Conservation (phyloP, 1,140 invertebrate species). For the Subanguina moxae region DNA sequence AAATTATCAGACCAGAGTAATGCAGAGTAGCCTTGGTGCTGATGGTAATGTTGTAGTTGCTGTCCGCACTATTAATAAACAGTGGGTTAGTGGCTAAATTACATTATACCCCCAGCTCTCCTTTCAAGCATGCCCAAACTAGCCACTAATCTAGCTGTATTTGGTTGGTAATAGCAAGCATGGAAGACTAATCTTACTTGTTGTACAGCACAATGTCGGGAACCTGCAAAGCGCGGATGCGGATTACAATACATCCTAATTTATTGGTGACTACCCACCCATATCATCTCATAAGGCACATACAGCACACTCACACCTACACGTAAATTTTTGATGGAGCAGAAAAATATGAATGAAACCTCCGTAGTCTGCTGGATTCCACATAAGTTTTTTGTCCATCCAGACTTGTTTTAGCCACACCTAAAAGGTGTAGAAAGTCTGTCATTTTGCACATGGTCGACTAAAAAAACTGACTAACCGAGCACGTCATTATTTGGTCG, state of each 20-base stretch:
- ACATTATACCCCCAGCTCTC: too few relatives aligned
- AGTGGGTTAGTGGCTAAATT: too few relatives aligned
- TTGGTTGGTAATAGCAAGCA: conserved; percentile 30
- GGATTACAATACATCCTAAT: background rate
- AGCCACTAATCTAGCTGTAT: background rate
- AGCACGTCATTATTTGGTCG: conserved; percentile 89
- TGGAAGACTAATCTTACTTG: conserved; percentile 63
- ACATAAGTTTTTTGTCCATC: conserved; percentile 91
- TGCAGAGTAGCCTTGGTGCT: conserved; percentile 64
- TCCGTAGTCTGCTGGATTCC: conserved; percentile 67
- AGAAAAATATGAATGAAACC: background rate
- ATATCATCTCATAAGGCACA: conserved; percentile 62
- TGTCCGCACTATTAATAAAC: conserved; percentile 63
- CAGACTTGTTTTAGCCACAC: conserved; percentile 88
- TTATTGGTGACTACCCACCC: conserved; percentile 63
- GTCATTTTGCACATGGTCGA: too few relatives aligned
- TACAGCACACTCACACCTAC: conserved; percentile 37
- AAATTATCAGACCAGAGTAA: conserved; percentile 72
- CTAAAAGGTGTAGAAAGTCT: too few relatives aligned
- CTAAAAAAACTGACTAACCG: conserved; percentile 57
- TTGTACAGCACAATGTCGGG: conserved; percentile 68
- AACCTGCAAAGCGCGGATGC: conserved; percentile 59
- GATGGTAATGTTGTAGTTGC: conserved; percentile 65
- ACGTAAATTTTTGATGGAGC: too few relatives aligned
- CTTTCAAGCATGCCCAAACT: too few relatives aligned